Conservation (phyloP, 2,888 invertebrate genomes). For the Caenorhabditis imperialis region DNA sequence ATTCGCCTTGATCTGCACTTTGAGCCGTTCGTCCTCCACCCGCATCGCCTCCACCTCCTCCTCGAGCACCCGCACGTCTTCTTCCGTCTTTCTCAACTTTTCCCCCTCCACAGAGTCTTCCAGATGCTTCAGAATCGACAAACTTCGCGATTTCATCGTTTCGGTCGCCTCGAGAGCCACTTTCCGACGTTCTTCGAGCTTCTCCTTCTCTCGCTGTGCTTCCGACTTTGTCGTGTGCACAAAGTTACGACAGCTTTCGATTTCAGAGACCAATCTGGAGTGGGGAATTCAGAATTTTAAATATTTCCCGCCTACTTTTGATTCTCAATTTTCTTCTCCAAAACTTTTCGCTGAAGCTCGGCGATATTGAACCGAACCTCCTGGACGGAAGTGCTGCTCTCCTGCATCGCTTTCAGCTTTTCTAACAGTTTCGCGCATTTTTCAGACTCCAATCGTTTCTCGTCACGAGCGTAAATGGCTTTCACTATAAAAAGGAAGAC, state of each 20-base stretch:
- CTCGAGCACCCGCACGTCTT: constrained; percentile 28
- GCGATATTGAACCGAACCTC: constrained; percentile 26
- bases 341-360: constrained; percentile 20
- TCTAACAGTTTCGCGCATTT: constrained; percentile 29
- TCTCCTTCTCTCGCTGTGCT: constrained; percentile 17
- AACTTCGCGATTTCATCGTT: constrained; percentile 2
- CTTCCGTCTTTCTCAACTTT: constrained; percentile 33
- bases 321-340: constrained; percentile 25
- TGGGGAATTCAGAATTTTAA: not conserved
- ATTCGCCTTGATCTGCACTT: constrained; percentile 22
- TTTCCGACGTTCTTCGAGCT: constrained; percentile 2
- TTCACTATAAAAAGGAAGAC: constrained; percentile 4
- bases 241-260: constrained; percentile 24
- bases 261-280: constrained; percentile 16
- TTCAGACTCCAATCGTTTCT: constrained; percentile 16
- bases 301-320: constrained; percentile 7
- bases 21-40: constrained; percentile 1
- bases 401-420: constrained; percentile 17
- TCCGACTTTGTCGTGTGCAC: constrained; percentile 26
- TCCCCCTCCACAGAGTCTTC: constrained; percentile 32
- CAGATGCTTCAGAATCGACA: constrained; percentile 21
- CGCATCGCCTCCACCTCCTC: constrained; percentile 14
- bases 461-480: constrained; percentile 28
- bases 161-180: not conserved
- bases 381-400: constrained; percentile 11